Percentiles rank a stretch among this genome's conserved stretches.
phyloP scores from a whole-genome alignment of 2,888 invertebrate species.

The Lomographa bimaculata region DNA sequence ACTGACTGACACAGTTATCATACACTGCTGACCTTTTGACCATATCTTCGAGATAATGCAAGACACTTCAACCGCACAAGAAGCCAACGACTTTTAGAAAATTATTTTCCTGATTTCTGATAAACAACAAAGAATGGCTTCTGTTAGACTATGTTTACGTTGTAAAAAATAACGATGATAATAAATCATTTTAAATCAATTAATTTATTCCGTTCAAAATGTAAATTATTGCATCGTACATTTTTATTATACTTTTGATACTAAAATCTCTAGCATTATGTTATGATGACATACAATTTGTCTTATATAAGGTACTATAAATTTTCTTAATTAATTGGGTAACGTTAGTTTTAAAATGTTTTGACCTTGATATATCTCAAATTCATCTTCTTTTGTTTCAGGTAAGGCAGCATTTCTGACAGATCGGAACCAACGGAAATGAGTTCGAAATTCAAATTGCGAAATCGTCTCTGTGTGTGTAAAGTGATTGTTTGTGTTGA shows the following conservation, averaged over 20 bases:
- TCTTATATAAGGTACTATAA: too few relatives aligned
- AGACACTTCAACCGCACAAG: constrained; percentile 64
- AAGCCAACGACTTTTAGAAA: constrained; percentile 74
- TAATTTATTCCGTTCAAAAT: constrained; percentile 17
- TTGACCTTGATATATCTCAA: not conserved
- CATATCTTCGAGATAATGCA: constrained; percentile 60
- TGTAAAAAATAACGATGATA: constrained; percentile 17
- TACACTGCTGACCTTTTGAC: constrained; percentile 59
- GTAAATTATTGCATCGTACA: constrained; percentile 15
- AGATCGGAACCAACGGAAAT: constrained; percentile 45
- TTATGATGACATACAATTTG: not conserved
- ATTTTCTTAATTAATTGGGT: too few relatives aligned
- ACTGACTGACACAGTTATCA: constrained; percentile 64
- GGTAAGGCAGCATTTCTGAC: constrained; percentile 59
- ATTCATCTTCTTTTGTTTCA: constrained; percentile 64
- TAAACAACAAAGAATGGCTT: constrained; percentile 52
- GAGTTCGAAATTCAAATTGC: constrained; percentile 61
- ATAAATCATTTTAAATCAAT: constrained; percentile 22
- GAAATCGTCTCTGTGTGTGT: constrained; percentile 48
- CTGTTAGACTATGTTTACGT: constrained; percentile 29
- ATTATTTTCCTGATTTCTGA: constrained; percentile 59
- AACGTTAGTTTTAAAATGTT: too few relatives aligned
- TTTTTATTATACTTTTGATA: constrained; percentile 14
- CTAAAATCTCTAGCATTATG: not conserved
- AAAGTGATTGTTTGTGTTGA: constrained; percentile 61